Evolutionary conservation across 35 echinoderm and acorn worm genomes (phyloP).

Genomic region (Heliocidaris tuberculata): DNA sequence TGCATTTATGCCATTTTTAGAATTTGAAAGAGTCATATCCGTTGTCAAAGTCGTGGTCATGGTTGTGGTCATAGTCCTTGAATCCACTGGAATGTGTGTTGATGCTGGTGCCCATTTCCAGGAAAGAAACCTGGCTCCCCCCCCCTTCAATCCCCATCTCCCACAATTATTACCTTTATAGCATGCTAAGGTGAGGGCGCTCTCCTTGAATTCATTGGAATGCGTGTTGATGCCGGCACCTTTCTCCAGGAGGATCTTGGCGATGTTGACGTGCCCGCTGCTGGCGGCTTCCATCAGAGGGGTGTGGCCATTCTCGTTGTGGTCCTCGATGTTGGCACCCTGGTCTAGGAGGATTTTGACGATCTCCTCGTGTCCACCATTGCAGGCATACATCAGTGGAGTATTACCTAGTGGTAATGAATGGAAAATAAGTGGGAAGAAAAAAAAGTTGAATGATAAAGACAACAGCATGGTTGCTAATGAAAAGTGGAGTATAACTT

Average conservation of each 20-base stretch:
- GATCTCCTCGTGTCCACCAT: constrained; percentile 82
- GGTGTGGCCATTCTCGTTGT: constrained; percentile 97
- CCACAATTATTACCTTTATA: constrained; percentile 75
- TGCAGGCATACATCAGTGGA: constrained; percentile 96
- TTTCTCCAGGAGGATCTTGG: constrained; percentile 77
- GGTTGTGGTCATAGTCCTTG: too few species aligned
- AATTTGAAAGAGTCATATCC: too few species aligned
- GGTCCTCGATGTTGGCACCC: constrained; percentile 91
- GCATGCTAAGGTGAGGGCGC: constrained; percentile 88
- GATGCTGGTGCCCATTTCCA: too few species aligned
- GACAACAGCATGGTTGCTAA: neutral
- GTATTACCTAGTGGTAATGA: constrained; percentile 71
- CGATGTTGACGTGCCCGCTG: constrained; percentile 83
- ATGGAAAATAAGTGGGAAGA: neutral
- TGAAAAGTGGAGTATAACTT: neutral
- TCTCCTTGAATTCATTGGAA: constrained; percentile 98
- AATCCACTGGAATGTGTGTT: too few species aligned
- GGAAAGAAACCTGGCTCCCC: too few species aligned
- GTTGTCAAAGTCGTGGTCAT: too few species aligned
- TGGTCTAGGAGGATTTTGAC: constrained; percentile 83
- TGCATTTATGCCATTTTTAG: too few species aligned
- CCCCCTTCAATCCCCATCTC: too few species aligned
- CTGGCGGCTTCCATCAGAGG: constrained; percentile 97
- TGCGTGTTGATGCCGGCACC: constrained; percentile 94
- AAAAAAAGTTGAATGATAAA: neutral